These are phyloP conservation scores for Oreohelix idahoensis DNA, from an alignment of 1,140 invertebrate species.

Conservation along the genomic window DNA sequence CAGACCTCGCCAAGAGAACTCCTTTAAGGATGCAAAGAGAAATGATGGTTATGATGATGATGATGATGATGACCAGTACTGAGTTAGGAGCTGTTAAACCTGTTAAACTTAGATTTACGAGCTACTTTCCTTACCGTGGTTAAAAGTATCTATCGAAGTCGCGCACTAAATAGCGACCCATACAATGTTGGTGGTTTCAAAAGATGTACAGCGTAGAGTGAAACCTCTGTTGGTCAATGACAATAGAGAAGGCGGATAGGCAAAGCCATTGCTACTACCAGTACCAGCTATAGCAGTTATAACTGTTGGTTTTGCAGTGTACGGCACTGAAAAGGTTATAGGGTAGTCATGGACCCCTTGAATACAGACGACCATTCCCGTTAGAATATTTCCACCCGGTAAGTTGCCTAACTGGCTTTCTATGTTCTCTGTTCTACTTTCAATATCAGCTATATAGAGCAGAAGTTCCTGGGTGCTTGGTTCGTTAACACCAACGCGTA, in stretches of 20 bases:
- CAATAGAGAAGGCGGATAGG: neutral
- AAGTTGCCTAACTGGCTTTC: neutral
- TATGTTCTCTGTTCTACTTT: neutral
- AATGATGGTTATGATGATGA: too few relatives aligned
- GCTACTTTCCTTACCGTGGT: too few relatives aligned
- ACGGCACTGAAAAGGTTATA: neutral
- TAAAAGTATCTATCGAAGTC: too few relatives aligned
- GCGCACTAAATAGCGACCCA: slow-evolving; percentile 9
- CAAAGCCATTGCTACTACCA: neutral
- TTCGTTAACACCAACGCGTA: neutral
- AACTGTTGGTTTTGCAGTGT: neutral
- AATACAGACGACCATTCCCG: neutral
- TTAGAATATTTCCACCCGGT: neutral
- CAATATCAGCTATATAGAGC: neutral
- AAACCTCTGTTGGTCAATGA: neutral
- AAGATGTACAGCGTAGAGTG: neutral
- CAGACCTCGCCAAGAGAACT: too few relatives aligned
- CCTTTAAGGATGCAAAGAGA: too few relatives aligned
- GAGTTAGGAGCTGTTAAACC: too few relatives aligned
- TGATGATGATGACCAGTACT: too few relatives aligned
- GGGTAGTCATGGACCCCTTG: neutral
- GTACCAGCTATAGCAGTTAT: neutral
- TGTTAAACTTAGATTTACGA: too few relatives aligned
- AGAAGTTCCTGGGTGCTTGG: neutral
- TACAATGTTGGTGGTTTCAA: neutral